phyloP scores from a whole-genome alignment of 1,140 invertebrate species.

The Aphelinus certus region DNA sequence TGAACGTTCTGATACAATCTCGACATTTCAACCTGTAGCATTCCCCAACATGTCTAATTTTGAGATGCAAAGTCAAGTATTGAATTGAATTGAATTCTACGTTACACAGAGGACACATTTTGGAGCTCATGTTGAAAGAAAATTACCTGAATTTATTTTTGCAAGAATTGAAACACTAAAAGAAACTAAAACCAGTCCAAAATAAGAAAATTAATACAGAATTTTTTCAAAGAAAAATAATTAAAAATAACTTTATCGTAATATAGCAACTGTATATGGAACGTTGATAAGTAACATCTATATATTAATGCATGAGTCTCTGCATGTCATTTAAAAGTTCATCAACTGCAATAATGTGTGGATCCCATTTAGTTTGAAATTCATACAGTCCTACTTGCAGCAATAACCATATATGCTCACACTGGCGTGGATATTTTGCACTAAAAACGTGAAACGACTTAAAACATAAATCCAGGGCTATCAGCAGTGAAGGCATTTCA shows the following conservation, averaged over 20 bases:
- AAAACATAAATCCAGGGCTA: constrained; percentile 31
- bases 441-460: constrained; percentile 31
- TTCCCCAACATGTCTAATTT: background rate
- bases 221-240: background rate
- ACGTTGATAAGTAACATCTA: background rate
- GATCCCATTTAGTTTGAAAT: constrained; percentile 6
- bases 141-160: too few relatives aligned
- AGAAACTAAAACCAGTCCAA: background rate
- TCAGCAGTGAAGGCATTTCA: background rate
- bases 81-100: background rate
- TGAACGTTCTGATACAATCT: background rate
- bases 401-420: constrained; percentile 28
- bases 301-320: too few relatives aligned
- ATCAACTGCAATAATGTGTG: background rate
- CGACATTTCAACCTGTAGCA: background rate
- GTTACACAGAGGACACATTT: background rate
- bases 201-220: background rate
- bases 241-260: background rate
- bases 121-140: background rate
- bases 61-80: background rate
- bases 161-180: background rate
- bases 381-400: constrained; percentile 27
- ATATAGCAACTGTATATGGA: background rate
- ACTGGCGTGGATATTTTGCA: constrained; percentile 22
- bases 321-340: constrained; percentile 7